phyloP scores from a whole-genome alignment of 1,140 invertebrate species.

The Panulirus ornatus region DNA sequence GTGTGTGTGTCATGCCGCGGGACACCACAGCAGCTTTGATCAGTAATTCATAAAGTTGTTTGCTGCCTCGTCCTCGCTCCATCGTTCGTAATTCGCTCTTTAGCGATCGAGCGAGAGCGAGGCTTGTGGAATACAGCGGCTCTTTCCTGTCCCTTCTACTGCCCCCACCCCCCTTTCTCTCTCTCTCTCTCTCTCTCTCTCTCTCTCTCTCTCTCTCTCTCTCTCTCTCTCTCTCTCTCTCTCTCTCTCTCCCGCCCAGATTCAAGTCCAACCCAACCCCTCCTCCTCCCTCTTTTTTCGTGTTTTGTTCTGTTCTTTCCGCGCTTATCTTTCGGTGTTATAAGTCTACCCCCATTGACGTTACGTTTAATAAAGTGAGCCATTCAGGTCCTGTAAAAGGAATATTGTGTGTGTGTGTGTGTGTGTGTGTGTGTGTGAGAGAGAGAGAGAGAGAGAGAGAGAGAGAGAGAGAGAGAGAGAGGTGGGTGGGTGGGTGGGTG shows the following conservation, averaged over 20 bases:
- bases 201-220: constrained; percentile 36
- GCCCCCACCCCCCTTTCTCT: not conserved
- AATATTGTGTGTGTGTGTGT: not conserved
- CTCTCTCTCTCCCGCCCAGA: not conserved
- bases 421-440: not conserved
- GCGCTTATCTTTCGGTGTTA: not conserved
- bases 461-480: not conserved
- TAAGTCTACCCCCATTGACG: no score
- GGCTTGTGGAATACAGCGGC: no score
- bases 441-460: not conserved
- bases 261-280: not conserved
- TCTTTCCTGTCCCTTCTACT: not conserved
- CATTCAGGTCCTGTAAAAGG: no score
- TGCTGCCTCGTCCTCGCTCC: no score
- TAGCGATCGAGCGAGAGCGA: no score
- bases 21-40: no score
- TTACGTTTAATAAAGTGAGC: no score
- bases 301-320: not conserved
- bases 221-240: constrained; percentile 25
- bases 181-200: constrained; percentile 31
- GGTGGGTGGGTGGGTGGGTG: no score
- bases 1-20: not conserved
- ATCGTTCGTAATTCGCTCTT: no score
- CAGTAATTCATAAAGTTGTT: no score
- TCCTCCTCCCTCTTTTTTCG: not conserved